Percentiles rank a stretch among this genome's conserved stretches.
Conservation (phyloP, 2,888 invertebrate species). For the Norana najaformis region DNA sequence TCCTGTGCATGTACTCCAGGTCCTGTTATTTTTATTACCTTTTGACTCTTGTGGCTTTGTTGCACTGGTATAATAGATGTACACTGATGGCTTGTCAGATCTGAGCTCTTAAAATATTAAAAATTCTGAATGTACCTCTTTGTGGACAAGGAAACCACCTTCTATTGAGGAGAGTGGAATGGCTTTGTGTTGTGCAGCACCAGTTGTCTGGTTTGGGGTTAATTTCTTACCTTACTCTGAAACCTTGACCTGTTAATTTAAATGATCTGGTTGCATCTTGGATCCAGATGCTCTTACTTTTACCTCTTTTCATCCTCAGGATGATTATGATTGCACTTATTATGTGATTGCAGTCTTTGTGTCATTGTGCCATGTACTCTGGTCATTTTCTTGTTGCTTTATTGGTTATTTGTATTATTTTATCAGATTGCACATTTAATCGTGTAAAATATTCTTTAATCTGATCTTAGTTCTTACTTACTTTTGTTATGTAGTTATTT, state of each 20-base stretch:
- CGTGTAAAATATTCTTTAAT: too few relatives aligned
- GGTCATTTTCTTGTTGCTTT: background rate
- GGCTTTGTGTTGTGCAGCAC: background rate
- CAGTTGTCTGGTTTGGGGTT: background rate
- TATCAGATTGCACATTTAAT: too few relatives aligned
- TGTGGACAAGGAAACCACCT: background rate
- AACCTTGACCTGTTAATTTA: background rate
- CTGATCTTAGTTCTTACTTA: too few relatives aligned
- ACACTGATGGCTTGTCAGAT: constrained; percentile 4
- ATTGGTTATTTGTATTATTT: too few relatives aligned
- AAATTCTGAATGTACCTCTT: background rate
- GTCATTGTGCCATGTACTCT: background rate
- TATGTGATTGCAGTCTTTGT: background rate
- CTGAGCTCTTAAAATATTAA: background rate
- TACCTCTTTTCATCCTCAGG: background rate
- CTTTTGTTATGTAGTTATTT: background rate
- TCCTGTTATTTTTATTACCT: background rate
- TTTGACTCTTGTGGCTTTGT: background rate
- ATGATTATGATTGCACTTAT: background rate
- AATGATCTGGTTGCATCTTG: background rate
- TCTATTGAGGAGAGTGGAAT: background rate
- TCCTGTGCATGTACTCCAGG: constrained; percentile 13
- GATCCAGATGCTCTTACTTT: background rate
- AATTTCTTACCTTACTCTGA: background rate
- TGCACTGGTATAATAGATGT: background rate